These are phyloP conservation scores for cattle (Bos taurus) DNA, from an alignment of 2,113 vertebrate genomes.

Conservation along the genomic window DNA sequence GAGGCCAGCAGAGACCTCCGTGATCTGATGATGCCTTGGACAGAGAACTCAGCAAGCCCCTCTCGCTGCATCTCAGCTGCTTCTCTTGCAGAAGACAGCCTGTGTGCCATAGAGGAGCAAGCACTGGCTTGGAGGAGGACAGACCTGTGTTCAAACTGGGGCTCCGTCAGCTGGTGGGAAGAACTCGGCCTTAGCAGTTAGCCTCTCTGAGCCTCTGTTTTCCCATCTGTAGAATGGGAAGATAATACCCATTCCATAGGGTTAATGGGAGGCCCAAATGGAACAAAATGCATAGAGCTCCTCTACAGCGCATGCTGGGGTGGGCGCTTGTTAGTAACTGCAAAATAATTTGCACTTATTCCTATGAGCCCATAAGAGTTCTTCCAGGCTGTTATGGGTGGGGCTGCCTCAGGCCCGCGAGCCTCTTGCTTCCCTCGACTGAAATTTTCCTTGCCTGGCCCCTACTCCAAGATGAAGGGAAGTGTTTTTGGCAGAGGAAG, in stretches of 20 bases:
- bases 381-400: rapidly evolving
- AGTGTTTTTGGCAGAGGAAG: neutral
- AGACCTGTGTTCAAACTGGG: neutral
- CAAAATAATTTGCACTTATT: neutral
- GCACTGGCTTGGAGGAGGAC: neutral
- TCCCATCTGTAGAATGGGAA: neutral
- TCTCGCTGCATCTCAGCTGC: rapidly evolving
- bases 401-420: neutral
- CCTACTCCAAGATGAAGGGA: neutral
- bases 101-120: rapidly evolving
- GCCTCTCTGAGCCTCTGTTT: neutral
- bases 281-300: neutral
- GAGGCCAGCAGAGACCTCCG: neutral
- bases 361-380: neutral
- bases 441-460: neutral
- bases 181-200: neutral
- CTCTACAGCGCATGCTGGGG: neutral
- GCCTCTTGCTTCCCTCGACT: neutral
- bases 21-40: neutral
- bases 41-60: neutral
- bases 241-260: too few species aligned
- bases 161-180: neutral
- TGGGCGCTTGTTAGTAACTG: neutral
- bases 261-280: neutral
- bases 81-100: neutral